phyloP scores from a whole-genome alignment of 2,113 vertebrate genomes.

The Aepyceros melampus region DNA sequence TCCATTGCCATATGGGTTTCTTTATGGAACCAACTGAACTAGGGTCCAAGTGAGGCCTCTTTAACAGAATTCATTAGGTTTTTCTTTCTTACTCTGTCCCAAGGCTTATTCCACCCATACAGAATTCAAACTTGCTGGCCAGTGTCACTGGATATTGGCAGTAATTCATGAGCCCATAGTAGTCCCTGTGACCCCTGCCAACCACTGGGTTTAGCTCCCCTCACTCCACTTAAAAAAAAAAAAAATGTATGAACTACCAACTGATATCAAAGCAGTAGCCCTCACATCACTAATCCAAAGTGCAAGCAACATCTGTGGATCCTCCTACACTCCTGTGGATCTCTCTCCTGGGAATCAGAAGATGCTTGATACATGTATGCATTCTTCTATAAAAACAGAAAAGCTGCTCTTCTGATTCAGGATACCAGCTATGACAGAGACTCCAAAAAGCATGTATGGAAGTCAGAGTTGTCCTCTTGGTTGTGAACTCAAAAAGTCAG shows the following conservation, averaged over 20 bases:
- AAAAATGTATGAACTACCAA: neutral
- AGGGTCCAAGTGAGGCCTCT: neutral
- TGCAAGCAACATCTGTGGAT: no score
- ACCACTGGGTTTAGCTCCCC: neutral
- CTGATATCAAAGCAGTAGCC: neutral
- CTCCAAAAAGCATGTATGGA: neutral
- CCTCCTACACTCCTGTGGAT: neutral
- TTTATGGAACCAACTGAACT: neutral
- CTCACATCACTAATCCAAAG: neutral
- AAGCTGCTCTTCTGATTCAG: neutral
- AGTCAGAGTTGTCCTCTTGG: neutral
- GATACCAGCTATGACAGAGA: neutral
- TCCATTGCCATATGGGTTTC: neutral
- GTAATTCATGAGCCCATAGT: neutral
- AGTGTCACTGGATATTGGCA: neutral
- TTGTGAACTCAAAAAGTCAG: neutral
- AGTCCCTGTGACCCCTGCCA: neutral
- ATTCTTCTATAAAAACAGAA: neutral
- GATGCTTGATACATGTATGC: neutral
- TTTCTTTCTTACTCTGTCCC: neutral
- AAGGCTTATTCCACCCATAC: neutral
- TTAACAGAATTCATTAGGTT: neutral
- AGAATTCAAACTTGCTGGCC: neutral
- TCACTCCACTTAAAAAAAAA: neutral
- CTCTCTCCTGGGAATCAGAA: neutral